Conservation (phyloP, 2,113 vertebrate species). For the Megalops atlanticus region DNA sequence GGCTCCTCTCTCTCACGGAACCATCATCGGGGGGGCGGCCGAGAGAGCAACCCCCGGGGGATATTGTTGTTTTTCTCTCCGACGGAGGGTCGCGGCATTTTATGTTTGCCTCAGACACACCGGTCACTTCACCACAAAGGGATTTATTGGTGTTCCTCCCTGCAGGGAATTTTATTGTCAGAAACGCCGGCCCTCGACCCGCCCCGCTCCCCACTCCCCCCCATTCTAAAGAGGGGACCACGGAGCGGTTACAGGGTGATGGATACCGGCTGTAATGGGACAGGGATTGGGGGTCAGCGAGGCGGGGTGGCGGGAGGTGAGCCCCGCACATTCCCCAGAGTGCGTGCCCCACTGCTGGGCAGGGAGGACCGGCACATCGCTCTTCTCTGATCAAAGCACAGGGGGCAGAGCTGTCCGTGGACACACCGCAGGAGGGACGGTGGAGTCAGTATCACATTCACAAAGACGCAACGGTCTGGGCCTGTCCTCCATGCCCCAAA, state of each 20-base stretch:
- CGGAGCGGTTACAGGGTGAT: constrained; percentile 55
- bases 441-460: not conserved
- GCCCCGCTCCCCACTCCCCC: constrained; percentile 34
- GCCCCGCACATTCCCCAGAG: constrained; percentile 9
- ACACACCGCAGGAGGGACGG: constrained; percentile 27
- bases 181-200: constrained; percentile 6
- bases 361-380: constrained; percentile 2
- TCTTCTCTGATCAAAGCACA: constrained; percentile 23
- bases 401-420: not conserved
- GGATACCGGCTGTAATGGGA: constrained; percentile 38
- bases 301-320: constrained; percentile 20
- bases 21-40: constrained; percentile 21
- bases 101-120: constrained; percentile 54
- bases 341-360: constrained; percentile 9
- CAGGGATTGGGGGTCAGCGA: constrained; percentile 44
- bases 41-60: constrained; percentile 38
- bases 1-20: constrained; percentile 32
- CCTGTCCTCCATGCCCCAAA: not conserved
- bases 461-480: not conserved
- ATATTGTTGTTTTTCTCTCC: constrained; percentile 42
- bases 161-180: constrained; percentile 48
- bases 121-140: constrained; percentile 56
- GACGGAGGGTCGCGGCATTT: constrained; percentile 50
- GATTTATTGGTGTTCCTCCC: constrained; percentile 59
- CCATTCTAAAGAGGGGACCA: constrained; percentile 30